Base-by-base conservation (phyloP, 1,140 invertebrate genomes). In the Drosophila pandora region DNA sequence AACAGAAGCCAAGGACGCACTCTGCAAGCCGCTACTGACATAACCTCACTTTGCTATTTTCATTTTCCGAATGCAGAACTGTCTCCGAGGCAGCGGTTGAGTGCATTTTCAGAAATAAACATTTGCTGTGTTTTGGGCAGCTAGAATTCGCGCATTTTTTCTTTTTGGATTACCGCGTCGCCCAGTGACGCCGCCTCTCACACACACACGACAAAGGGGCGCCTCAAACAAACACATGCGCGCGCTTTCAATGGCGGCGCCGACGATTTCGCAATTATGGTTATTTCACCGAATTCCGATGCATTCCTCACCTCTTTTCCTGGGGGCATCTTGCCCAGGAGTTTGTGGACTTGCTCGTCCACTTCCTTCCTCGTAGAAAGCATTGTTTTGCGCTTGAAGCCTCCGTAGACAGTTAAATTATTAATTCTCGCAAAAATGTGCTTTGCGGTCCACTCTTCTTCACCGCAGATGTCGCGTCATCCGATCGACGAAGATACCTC, bases 251-350 rank as follows among this genome's bases (percentile, higher is more conserved):
- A 68, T 76, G 72, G 71, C 73, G 72, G 71, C 79, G 52, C 64
- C 62, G 43, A 48, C 55, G 53, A 87, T 87, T 87, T 87, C 82
- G 83, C 82, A 87, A 85, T 70, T 76, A 69, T 72, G 59, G 13
- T 43, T 43, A 21, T 13, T 71, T 76, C 48, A 34, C 34, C 54
- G 56, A 70, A 71, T 68, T 64, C 39, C 52, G 25, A 58, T 76
- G 55, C 50, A n/a, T 17, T 8, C 23, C 37, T 47, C 23, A 87
- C 82, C 79, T 88, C 79, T 6, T 39, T 57, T 10, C 82, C 82
- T 25, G 45, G 58, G 34, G 58, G 75, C 2, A 88, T 2, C 45
- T 82, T 88, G 8, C 22, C 49, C 37, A 87, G 13, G 9, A 82
- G 13, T 9, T 76, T 82, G 56, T 79, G 74, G 32, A 87, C 82